Evolutionary conservation across 2,888 invertebrate genomes (phyloP).

Genomic region (Apoda limacodes): DNA sequence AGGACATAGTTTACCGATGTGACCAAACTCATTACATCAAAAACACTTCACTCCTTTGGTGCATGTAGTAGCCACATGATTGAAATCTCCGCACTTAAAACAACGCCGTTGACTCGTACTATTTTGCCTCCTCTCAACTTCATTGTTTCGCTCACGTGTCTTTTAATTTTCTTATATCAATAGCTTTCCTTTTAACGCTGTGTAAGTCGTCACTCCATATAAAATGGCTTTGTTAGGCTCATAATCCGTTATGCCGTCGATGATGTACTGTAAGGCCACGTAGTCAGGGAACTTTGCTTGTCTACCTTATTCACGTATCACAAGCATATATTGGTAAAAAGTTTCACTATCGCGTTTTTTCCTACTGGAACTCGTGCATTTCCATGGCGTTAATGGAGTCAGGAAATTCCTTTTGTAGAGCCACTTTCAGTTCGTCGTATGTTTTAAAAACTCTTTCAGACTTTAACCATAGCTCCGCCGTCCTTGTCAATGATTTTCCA

Average conservation of each 20-base stretch:
- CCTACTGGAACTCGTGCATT: slow-evolving; percentile 18
- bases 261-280: slow-evolving; percentile 20
- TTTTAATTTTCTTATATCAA: slow-evolving; percentile 12
- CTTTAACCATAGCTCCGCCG: slow-evolving; percentile 18
- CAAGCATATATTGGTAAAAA: slow-evolving; percentile 8
- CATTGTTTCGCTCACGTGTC: slow-evolving; percentile 1
- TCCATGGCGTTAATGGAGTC: slow-evolving; percentile 15
- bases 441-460: slow-evolving; percentile 16
- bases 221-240: slow-evolving; percentile 6
- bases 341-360: slow-evolving; percentile 14
- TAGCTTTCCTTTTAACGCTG: slow-evolving; percentile 13
- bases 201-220: slow-evolving; percentile 7
- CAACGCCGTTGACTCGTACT: background rate
- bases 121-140: background rate
- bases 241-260: slow-evolving; percentile 18
- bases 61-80: slow-evolving; percentile 2
- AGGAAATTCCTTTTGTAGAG: no score
- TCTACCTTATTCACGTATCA: slow-evolving; percentile 4
- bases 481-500: slow-evolving; percentile 14
- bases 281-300: slow-evolving; percentile 18
- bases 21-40: slow-evolving; percentile 15
- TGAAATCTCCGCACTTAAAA: slow-evolving; percentile 2
- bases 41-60: slow-evolving; percentile 15
- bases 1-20: slow-evolving; percentile 8
- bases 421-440: slow-evolving; percentile 18